Percentiles rank a stretch among this genome's conserved stretches.
These are phyloP conservation scores for Stramonita haemastoma DNA, from an alignment of 2,888 invertebrate genomes.

Conservation along the genomic window DNA sequence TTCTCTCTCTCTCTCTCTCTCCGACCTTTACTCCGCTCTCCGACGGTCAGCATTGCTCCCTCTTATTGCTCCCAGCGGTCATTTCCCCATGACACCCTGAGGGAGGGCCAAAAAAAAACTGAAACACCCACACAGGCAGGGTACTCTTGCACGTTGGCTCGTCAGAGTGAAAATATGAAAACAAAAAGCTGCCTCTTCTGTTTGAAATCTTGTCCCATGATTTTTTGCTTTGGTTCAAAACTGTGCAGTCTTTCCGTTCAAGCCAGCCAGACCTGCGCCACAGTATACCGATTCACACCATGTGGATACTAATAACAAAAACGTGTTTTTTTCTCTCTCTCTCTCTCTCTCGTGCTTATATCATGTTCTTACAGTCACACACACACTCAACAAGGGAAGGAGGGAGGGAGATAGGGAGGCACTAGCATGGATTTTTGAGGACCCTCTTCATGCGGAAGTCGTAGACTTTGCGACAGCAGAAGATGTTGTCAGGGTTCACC, in stretches of 20 bases:
- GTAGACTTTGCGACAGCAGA: constrained; percentile 96
- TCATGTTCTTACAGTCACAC: neutral
- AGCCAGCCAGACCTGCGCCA: neutral
- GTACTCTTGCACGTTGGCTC: neutral
- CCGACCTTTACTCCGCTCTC: neutral
- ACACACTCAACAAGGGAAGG: no score
- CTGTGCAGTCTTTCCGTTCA: no score
- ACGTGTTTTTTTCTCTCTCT: neutral
- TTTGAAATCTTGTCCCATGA: neutral
- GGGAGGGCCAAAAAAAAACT: neutral
- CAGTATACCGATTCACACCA: neutral
- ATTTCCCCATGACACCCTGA: neutral
- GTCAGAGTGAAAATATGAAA: neutral
- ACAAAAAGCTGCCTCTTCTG: constrained; percentile 14
- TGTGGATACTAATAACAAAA: neutral
- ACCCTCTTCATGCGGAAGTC: constrained; percentile 93
- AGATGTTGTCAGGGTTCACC: constrained; percentile 89
- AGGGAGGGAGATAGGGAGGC: no score
- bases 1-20: neutral
- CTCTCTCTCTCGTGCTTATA: neutral
- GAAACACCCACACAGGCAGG: neutral
- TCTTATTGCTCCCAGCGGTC: constrained; percentile 8
- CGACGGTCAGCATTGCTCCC: neutral
- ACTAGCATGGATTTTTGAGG: constrained; percentile 78
- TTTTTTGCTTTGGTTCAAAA: neutral